Evolutionary conservation across 1,140 invertebrate genomes (phyloP), one percentile per base, ranked within the genome.

Genomic region (Dolichoris vasculosae): DNA sequence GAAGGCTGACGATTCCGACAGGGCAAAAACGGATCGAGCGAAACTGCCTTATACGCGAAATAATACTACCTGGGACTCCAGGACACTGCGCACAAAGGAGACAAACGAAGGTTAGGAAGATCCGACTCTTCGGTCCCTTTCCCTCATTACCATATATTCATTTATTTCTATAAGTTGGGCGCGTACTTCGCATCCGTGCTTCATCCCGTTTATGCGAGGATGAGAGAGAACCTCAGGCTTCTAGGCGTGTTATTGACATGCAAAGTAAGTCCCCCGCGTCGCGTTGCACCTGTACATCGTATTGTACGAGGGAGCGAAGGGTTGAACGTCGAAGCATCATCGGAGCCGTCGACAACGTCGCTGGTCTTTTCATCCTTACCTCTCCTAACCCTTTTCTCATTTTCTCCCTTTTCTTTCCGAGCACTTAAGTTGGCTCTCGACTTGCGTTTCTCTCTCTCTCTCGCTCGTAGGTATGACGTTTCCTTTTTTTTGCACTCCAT

Each of bases 261-360:
- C 83, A 84, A 84, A 84, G n/a, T 35, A 59, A 84, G 32, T 79
- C 55, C 35, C 46, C 76, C 76, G 71, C 82, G 40, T 43, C 40
- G 69, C 30, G 23, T 26, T 43, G 38, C 38, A 73, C 80, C 63
- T 64, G 78, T 67, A 40, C 64, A 38, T 64, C 35, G 40, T 38
- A 80, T 40, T 40, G 38, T 80, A 17, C 2, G 0, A 2, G 20
- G 15, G 38, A 13, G 30, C 78, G 79, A 43, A 59, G 79, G 63
- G 35, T 67, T 67, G 46, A 55, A 55, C 64, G 43, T 51, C 75
- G 43, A 51, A 75, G 26, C 3, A 43, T 73, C 69, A 43, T 55
- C 26, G 30, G 48, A 59, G 59, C 85, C 71, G 26, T 76, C 67
- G 40, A 51, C 69, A 48, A 80, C 71, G 48, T 63, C 38, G 63